Conservation (phyloP, 2,797 vertebrate genomes). For the Natrix natrix region DNA sequence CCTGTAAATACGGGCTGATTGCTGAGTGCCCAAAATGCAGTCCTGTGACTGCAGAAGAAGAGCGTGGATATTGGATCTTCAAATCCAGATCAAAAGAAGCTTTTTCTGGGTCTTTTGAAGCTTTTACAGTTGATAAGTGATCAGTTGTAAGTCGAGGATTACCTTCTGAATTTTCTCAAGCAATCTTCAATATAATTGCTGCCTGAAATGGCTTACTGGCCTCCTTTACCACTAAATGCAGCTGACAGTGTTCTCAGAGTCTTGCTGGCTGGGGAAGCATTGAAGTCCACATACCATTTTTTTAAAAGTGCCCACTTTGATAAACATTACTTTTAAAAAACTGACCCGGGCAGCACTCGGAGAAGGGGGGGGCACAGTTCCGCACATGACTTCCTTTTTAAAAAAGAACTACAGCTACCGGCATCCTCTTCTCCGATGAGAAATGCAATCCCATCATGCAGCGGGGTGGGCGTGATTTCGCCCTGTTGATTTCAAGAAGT, state of each 20-base stretch:
- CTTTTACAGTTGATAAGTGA: not conserved
- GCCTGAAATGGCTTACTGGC: not conserved
- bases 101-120: not conserved
- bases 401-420: not conserved
- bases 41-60: not conserved
- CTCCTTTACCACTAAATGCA: not conserved
- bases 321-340: not conserved
- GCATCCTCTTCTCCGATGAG: not conserved
- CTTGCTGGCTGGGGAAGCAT: not conserved
- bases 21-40: not conserved
- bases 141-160: not conserved
- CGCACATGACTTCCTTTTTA: not conserved
- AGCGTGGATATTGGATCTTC: not conserved
- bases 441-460: constrained; percentile 16
- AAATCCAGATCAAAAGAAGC: not conserved
- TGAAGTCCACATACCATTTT: not conserved
- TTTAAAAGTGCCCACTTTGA: not conserved
- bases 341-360: not conserved
- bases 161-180: not conserved
- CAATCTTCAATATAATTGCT: not conserved
- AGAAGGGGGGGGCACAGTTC: not conserved
- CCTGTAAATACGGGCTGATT: not conserved
- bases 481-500: not conserved
- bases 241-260: not conserved
- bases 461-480: not conserved